Conservation (phyloP, 2,113 vertebrate genomes). For the Cryptomyrus ogoouensis region DNA sequence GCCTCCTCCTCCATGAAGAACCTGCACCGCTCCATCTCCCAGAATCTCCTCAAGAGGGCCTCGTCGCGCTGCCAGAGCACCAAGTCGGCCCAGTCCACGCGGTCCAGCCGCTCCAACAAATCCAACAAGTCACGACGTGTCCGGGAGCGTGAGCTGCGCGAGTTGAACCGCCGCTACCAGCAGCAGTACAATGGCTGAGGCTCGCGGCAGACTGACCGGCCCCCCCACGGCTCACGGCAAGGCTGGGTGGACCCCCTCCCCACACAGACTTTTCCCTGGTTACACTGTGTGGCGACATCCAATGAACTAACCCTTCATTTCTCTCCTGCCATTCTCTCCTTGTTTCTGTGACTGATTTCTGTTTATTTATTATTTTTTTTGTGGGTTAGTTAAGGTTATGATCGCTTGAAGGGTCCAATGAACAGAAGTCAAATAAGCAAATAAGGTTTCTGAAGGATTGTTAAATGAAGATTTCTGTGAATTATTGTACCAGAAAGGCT, state of each 20-base stretch:
- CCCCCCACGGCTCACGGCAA: background rate
- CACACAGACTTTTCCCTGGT: constrained; percentile 16
- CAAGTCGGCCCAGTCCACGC: constrained; percentile 90
- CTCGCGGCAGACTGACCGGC: background rate
- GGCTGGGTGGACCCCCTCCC: background rate
- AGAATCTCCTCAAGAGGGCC: constrained; percentile 91
- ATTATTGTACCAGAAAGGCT: constrained; percentile 9
- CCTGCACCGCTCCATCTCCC: constrained; percentile 92
- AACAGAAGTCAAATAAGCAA: constrained; percentile 23
- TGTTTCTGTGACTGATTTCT: constrained; percentile 43
- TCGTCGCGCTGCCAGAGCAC: constrained; percentile 98
- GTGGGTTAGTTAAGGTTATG: constrained; percentile 43
- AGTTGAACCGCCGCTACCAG: constrained; percentile 93
- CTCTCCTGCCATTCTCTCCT: constrained; percentile 7
- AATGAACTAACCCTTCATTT: background rate
- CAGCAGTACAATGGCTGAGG: constrained; percentile 88
- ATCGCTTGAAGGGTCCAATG: constrained; percentile 44
- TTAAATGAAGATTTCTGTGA: constrained; percentile 18
- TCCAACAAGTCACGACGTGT: constrained; percentile 90
- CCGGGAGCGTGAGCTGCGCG: constrained; percentile 85
- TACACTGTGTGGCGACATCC: background rate
- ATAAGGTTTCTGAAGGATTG: constrained; percentile 37
- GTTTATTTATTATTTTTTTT: constrained; percentile 68
- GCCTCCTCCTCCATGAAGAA: constrained; percentile 98
- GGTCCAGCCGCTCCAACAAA: constrained; percentile 90